These are phyloP conservation scores for Chloroclystis v-ata DNA, from an alignment of 2,888 invertebrate species.

Conservation along the genomic window DNA sequence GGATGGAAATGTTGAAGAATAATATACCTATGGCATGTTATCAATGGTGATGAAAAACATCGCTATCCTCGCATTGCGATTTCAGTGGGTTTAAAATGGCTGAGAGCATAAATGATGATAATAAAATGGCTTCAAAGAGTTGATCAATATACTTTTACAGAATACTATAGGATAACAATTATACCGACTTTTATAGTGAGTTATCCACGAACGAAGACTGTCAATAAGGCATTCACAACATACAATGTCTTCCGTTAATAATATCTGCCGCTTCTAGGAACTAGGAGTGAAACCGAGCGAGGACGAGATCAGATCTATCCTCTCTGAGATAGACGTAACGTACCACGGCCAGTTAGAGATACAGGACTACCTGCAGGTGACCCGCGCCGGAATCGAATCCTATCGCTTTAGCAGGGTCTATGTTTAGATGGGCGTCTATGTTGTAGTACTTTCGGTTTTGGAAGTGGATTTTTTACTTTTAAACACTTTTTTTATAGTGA, in stretches of 20 bases:
- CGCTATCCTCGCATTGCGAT: no score
- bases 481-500: background rate
- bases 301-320: constrained; percentile 86
- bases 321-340: constrained; percentile 89
- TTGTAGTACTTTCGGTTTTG: background rate
- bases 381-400: constrained; percentile 15
- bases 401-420: constrained; percentile 25
- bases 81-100: no score
- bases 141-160: no score
- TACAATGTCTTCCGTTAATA: background rate
- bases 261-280: constrained; percentile 63
- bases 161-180: no score
- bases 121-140: no score
- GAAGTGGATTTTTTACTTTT: background rate
- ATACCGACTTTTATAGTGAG: no score
- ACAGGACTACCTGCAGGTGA: constrained; percentile 93
- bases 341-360: constrained; percentile 93
- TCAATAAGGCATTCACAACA: background rate
- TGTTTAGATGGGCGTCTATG: constrained; percentile 16
- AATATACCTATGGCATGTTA: no score
- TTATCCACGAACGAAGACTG: no score
- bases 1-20: no score
- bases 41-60: no score
- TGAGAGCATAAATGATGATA: no score
- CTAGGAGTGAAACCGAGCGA: constrained; percentile 81